A percentile compares a stretch with the other conserved stretches of the same genome.
These are phyloP conservation scores for Drosophila infuscata DNA, from an alignment of 2,888 invertebrate species.

Conservation along the genomic window DNA sequence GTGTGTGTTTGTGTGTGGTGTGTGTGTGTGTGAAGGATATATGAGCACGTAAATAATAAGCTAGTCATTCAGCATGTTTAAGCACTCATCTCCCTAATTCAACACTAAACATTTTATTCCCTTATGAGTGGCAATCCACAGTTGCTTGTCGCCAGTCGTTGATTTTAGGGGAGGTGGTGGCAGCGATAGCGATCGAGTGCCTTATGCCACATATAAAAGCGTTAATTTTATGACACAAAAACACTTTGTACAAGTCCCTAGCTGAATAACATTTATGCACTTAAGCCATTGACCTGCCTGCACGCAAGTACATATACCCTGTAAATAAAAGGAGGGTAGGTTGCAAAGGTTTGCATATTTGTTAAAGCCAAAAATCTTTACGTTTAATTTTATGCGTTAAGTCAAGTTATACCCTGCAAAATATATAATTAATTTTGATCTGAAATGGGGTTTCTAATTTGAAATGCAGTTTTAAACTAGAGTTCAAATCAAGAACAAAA, in stretches of 20 bases:
- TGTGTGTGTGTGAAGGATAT: neutral
- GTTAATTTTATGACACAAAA: constrained; percentile 67
- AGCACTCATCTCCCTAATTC: constrained; percentile 41
- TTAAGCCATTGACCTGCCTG: constrained; percentile 5
- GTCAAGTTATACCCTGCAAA: neutral
- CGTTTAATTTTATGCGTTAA: neutral
- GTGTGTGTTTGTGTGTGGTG: neutral
- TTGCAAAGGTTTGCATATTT: neutral
- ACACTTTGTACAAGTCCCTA: constrained; percentile 25
- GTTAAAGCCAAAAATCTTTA: neutral
- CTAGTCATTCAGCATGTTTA: constrained; percentile 35
- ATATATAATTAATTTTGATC: neutral
- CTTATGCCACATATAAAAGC: constrained; percentile 52
- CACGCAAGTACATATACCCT: neutral
- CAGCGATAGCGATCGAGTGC: constrained; percentile 19
- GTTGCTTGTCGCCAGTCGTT: constrained; percentile 4
- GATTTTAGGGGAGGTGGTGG: neutral
- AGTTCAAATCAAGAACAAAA: neutral
- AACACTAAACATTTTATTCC: constrained; percentile 64
- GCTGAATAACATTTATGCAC: constrained; percentile 21
- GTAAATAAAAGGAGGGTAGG: neutral
- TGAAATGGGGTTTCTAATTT: neutral
- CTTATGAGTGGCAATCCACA: constrained; percentile 25
- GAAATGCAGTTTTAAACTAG: neutral
- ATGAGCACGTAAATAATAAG: constrained; percentile 28